These are phyloP conservation scores for Lepeophtheirus nordmannii DNA, from an alignment of 2,888 invertebrate genomes.

Conservation along the genomic window DNA sequence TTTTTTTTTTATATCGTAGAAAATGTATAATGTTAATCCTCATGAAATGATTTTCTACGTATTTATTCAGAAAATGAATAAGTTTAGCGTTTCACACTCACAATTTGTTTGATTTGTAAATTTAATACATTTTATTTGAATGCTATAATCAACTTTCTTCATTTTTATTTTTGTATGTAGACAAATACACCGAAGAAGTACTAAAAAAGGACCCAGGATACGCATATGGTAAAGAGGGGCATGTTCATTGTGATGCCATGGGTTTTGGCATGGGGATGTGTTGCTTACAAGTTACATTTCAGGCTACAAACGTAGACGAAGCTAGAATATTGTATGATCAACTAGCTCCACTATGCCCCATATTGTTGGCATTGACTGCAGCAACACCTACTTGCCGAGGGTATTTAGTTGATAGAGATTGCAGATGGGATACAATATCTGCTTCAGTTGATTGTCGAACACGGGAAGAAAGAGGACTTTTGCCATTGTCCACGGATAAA, in stretches of 20 bases:
- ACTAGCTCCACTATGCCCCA: slow-evolving; percentile 86
- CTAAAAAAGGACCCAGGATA: slow-evolving; percentile 44
- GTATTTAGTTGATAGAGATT: slow-evolving; percentile 83
- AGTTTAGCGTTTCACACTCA: no score
- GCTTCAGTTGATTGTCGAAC: slow-evolving; percentile 91
- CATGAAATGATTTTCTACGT: no score
- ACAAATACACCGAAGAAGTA: slow-evolving; percentile 62
- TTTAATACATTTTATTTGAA: no score
- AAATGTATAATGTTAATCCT: no score
- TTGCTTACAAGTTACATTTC: slow-evolving; percentile 85
- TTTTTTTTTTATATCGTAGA: no score
- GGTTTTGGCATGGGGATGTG: slow-evolving; percentile 99
- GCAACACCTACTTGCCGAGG: slow-evolving; percentile 82
- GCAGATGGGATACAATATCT: slow-evolving; percentile 87
- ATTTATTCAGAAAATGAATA: no score
- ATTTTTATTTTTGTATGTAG: slow-evolving; percentile 56
- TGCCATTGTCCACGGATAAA: slow-evolving; percentile 51
- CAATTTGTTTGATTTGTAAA: no score
- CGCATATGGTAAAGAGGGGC: slow-evolving; percentile 58
- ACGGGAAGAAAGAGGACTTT: slow-evolving; percentile 68
- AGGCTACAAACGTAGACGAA: slow-evolving; percentile 86
- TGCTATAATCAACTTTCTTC: no score
- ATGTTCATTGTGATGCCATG: slow-evolving; percentile 97
- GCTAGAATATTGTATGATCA: slow-evolving; percentile 93
- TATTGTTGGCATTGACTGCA: slow-evolving; percentile 89